A percentile compares a stretch with the other conserved stretches of the same genome.
Conservation (phyloP, 1,140 invertebrate species). For the Helicoverpa zea region DNA sequence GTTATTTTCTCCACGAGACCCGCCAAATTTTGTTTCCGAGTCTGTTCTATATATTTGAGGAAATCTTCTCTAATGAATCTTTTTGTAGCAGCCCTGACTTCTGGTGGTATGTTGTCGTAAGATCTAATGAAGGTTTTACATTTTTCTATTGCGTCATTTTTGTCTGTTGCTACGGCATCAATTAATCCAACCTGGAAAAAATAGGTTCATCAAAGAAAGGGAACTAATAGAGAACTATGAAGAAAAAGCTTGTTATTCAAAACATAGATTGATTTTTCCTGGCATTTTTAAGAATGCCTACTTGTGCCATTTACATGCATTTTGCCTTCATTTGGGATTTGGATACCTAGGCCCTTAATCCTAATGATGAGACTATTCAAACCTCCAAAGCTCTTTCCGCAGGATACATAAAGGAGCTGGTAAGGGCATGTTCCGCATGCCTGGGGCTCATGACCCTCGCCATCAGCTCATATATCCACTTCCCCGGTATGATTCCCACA, state of each 20-base stretch:
- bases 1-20: slow-evolving; percentile 86
- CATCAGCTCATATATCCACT: slow-evolving; percentile 89
- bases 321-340: too few species aligned
- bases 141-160: slow-evolving; percentile 89
- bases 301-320: too few species aligned
- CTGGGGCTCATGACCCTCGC: slow-evolving; percentile 87
- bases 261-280: too few species aligned
- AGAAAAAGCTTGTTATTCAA: too few species aligned
- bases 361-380: neutral
- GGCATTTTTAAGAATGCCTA: too few species aligned
- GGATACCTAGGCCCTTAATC: too few species aligned
- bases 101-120: slow-evolving; percentile 88
- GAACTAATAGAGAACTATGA: too few species aligned
- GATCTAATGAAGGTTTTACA: slow-evolving; percentile 88
- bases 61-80: slow-evolving; percentile 80
- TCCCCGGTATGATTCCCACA: slow-evolving; percentile 90
- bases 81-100: slow-evolving; percentile 89
- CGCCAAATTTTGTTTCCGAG: slow-evolving; percentile 87
- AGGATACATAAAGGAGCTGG: slow-evolving; percentile 89
- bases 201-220: too few species aligned
- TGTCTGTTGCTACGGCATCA: slow-evolving; percentile 91
- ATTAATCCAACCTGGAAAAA: slow-evolving; percentile 88
- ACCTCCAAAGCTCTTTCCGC: slow-evolving; percentile 90
- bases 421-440: slow-evolving; percentile 90
- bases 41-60: slow-evolving; percentile 87